These are phyloP conservation scores for Amphipyra tragopoginis DNA, from an alignment of 2,888 invertebrate species.

Conservation along the genomic window DNA sequence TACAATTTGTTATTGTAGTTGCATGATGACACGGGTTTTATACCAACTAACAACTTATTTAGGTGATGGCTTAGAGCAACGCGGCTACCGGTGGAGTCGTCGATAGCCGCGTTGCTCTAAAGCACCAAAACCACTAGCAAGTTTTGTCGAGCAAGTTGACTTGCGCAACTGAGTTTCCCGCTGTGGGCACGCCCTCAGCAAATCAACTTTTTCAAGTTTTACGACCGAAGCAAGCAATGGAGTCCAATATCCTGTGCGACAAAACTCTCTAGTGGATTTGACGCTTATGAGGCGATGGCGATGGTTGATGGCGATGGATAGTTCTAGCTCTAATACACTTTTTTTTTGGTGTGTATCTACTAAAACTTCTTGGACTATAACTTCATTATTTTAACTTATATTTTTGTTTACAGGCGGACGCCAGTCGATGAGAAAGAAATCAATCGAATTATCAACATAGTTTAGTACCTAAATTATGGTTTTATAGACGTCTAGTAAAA, in stretches of 20 bases:
- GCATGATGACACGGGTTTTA: slow-evolving; percentile 39
- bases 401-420: slow-evolving; percentile 69
- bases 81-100: too few relatives aligned
- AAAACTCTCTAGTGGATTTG: too few relatives aligned
- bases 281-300: neutral
- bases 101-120: too few relatives aligned
- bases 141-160: too few relatives aligned
- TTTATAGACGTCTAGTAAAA: slow-evolving; percentile 54
- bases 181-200: too few relatives aligned
- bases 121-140: too few relatives aligned
- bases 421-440: slow-evolving; percentile 62
- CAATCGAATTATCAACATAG: slow-evolving; percentile 35
- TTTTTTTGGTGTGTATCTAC: neutral
- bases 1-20: slow-evolving; percentile 24
- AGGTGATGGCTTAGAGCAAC: slow-evolving; percentile 38
- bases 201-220: too few relatives aligned
- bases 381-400: neutral
- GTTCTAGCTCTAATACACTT: slow-evolving; percentile 1
- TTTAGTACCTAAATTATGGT: slow-evolving; percentile 19
- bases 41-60: slow-evolving; percentile 43
- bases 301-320: too few relatives aligned
- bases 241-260: too few relatives aligned
- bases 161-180: too few relatives aligned
- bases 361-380: neutral
- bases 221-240: too few relatives aligned